Evolutionary conservation across 92 coral and sea anemone genomes (phyloP).

Genomic region (Epizoanthus ramosus): DNA sequence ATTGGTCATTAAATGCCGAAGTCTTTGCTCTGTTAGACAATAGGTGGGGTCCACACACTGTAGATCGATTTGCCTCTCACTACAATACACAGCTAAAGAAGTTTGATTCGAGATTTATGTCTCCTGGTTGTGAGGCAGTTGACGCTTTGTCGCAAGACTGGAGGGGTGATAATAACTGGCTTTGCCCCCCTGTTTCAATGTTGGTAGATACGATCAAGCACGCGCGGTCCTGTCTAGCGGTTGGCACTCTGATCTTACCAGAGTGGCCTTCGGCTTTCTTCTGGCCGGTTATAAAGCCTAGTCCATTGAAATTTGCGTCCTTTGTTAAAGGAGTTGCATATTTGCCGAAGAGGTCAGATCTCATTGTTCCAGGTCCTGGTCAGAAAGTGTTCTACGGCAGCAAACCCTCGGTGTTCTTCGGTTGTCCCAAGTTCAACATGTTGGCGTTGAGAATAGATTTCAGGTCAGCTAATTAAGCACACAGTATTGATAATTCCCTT

Average conservation of each 20-base stretch:
- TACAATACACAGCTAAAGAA: constrained; percentile 46
- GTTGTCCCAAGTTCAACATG: constrained; percentile 38
- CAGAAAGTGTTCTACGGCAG: constrained; percentile 11
- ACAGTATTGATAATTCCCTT: too few species aligned
- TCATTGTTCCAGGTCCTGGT: constrained; percentile 49
- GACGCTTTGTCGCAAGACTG: constrained; percentile 56
- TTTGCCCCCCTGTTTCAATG: constrained; percentile 45
- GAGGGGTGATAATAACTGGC: constrained; percentile 53
- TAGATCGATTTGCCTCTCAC: constrained; percentile 54
- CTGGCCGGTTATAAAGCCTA: constrained; percentile 35
- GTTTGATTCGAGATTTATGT: constrained; percentile 54
- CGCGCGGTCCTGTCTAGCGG: constrained; percentile 40
- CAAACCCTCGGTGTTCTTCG: constrained; percentile 22
- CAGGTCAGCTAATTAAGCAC: neutral
- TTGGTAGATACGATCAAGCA: constrained; percentile 48
- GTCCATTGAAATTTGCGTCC: constrained; percentile 9
- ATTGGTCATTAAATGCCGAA: constrained; percentile 54
- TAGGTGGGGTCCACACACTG: constrained; percentile 50
- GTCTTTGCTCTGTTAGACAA: constrained; percentile 36
- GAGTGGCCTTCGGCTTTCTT: constrained; percentile 48
- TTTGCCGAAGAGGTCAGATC: constrained; percentile 11
- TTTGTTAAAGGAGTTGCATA: constrained; percentile 20
- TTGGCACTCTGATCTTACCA: constrained; percentile 41
- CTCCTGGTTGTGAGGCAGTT: constrained; percentile 55
- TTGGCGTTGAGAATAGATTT: constrained; percentile 22